Conservation (phyloP, 2,888 invertebrate species). For the Agrochola litura region DNA sequence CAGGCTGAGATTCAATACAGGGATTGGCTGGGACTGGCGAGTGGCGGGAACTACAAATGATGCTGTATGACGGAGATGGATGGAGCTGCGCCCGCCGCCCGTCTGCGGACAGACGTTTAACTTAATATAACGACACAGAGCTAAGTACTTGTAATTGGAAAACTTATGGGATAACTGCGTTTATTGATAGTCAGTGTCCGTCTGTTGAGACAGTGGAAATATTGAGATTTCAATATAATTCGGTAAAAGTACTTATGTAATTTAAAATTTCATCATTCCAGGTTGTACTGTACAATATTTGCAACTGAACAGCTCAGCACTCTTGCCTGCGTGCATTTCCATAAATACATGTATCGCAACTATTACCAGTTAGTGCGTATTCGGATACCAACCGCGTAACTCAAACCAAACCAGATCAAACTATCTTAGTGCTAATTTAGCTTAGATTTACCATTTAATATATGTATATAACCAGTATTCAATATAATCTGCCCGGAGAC, state of each 20-base stretch:
- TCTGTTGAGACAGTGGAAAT: slow-evolving; percentile 7
- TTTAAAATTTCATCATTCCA: background rate
- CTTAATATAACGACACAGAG: slow-evolving; percentile 72
- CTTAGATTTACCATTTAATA: too few relatives aligned
- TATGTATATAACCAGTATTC: too few relatives aligned
- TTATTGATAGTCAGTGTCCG: slow-evolving; percentile 37
- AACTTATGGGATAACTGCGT: slow-evolving; percentile 51
- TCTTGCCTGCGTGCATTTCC: too few relatives aligned
- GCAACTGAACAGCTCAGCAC: too few relatives aligned
- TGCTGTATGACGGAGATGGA: slow-evolving; percentile 85
- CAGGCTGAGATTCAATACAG: slow-evolving; percentile 77
- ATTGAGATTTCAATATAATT: slow-evolving; percentile 1
- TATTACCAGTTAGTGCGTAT: too few relatives aligned
- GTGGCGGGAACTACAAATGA: slow-evolving; percentile 79
- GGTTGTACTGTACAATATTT: too few relatives aligned
- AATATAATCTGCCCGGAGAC: too few relatives aligned
- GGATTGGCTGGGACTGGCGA: slow-evolving; percentile 75
- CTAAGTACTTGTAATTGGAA: slow-evolving; percentile 64
- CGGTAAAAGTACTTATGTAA: background rate
- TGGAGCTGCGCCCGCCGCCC: slow-evolving; percentile 63
- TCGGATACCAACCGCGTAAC: too few relatives aligned
- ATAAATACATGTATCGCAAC: too few relatives aligned
- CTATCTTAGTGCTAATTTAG: too few relatives aligned
- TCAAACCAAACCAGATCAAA: too few relatives aligned
- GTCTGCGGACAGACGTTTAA: slow-evolving; percentile 71